phyloP scores from a whole-genome alignment of 1,140 invertebrate genomes.

The Eriosoma lanigerum region DNA sequence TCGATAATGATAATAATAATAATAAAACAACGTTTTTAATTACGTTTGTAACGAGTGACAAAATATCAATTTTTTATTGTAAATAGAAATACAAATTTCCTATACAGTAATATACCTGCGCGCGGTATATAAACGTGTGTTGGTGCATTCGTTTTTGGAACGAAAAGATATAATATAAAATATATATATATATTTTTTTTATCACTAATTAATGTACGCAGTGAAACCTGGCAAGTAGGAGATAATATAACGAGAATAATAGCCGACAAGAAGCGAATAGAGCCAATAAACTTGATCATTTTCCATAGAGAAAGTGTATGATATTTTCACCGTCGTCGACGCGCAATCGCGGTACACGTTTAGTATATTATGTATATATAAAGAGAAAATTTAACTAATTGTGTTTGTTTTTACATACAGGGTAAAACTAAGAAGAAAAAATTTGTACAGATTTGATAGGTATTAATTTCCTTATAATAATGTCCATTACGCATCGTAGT shows the following conservation, averaged over 20 bases:
- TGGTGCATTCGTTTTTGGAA: neutral
- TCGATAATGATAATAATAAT: too few species aligned
- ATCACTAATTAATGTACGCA: neutral
- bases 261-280: too few species aligned
- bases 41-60: too few species aligned
- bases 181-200: neutral
- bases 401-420: neutral
- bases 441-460: too few species aligned
- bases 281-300: neutral
- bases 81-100: too few species aligned
- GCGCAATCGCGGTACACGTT: too few species aligned
- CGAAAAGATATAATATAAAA: neutral
- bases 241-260: neutral
- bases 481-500: too few species aligned
- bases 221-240: neutral
- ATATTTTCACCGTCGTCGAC: neutral
- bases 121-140: neutral
- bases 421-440: neutral
- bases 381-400: conserved; percentile 24
- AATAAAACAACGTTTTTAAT: too few species aligned
- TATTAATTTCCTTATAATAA: neutral
- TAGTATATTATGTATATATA: neutral
- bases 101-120: too few species aligned
- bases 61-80: too few species aligned
- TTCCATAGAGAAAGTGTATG: conserved; percentile 25